phyloP scores from a whole-genome alignment of 2,797 vertebrate species.

The Threskiornis aethiopicus region DNA sequence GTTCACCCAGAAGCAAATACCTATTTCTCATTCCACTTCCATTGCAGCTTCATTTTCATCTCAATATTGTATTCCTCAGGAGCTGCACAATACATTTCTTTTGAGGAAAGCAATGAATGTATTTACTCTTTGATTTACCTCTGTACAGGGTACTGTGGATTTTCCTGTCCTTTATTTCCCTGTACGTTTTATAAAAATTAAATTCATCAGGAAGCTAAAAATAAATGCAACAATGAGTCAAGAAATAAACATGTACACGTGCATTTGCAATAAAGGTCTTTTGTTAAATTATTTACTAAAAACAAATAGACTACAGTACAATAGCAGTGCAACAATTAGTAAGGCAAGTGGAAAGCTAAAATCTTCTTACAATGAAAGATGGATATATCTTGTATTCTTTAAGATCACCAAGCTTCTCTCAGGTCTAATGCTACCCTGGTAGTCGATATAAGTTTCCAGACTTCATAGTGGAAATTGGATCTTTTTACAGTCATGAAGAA shows the following conservation, averaged over 20 bases:
- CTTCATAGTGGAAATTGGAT: neutral
- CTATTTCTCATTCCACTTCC: conserved; percentile 73
- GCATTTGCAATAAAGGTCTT: neutral
- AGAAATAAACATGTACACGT: neutral
- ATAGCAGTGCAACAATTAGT: neutral
- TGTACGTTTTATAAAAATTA: neutral
- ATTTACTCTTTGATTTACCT: conserved; percentile 61
- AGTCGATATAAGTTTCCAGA: neutral
- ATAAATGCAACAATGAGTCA: neutral
- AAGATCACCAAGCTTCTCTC: conserved; percentile 12
- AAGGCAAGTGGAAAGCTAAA: neutral
- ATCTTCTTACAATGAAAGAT: conserved; percentile 6
- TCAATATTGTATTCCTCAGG: conserved; percentile 62
- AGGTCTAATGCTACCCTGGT: neutral
- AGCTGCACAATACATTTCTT: conserved; percentile 57
- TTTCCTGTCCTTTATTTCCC: conserved; percentile 29
- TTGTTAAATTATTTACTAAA: neutral
- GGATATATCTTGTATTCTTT: conserved; percentile 32
- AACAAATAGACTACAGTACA: neutral
- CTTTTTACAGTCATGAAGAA: neutral
- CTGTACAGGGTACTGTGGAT: neutral
- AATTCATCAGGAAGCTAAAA: conserved; percentile 19
- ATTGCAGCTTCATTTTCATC: conserved; percentile 70
- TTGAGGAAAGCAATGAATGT: conserved; percentile 71
- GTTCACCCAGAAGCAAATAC: conserved; percentile 61